Evolutionary conservation across 64 coral and sea anemone species (phyloP), one percentile per base, ranked within the genome.

Genomic region (Montipora foliosa): DNA sequence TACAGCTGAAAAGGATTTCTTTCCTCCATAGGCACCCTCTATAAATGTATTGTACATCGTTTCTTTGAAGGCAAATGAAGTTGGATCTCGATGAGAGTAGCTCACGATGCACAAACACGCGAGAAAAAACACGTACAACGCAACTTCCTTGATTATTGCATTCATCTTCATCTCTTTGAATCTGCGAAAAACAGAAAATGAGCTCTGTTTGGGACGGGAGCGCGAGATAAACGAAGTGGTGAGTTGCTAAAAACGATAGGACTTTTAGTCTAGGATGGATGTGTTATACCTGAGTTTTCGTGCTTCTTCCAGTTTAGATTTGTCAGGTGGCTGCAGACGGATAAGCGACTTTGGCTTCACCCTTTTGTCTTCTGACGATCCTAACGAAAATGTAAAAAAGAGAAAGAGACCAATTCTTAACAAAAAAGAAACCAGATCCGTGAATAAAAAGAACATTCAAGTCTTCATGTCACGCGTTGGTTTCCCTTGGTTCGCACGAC

Each of bases 121-220:
- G 1, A 97, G 75, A 25, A 97, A 97, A 44, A 97, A 92, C 44
- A 92, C 71, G 89, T 97, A 97, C 0, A 97, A 72, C 0, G 68
- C 44, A 6, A 97, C 95, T 16, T 97, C 95, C 75, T 92, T 97
- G 77, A 97, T 92, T 2, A 94, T 94, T 17, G 93, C 95, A 49
- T 95, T 92, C 95, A 97, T 97, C 22, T 95, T 94, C 95, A 97
- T 95, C 50, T 97, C 95, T 64, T 95, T 94, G 52, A 97, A 97
- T 75, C 95, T 97, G 81, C 3, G 37, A 12, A 93, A 50, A 25
- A 79, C 79, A 70, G 17, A 24, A 78, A 62, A 68, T 21, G 12
- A 47, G 14, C 37, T 37, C 37, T 37, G 37, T 37, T 37, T 37
- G 52, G 52, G 52, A 55, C 52, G 52, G 52, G 4, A 55, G 10